A percentile compares a stretch with the other conserved stretches of the same genome.
Conservation (phyloP, 1,140 invertebrate genomes). For the Papilio dardanus region DNA sequence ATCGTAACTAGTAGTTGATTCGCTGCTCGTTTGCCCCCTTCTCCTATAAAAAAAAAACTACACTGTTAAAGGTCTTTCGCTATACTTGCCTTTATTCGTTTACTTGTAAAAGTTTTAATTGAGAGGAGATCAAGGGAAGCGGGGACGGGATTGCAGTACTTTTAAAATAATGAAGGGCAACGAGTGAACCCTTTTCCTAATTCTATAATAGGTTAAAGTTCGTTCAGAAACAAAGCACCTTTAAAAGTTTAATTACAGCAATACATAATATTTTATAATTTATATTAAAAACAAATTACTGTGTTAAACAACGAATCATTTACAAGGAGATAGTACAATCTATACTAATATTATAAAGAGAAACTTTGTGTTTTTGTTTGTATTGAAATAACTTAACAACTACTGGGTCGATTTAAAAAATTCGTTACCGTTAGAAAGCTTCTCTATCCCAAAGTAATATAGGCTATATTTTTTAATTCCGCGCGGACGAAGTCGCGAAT, state of each 20-base stretch:
- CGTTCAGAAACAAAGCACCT: slow-evolving; percentile 13
- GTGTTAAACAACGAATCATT: neutral
- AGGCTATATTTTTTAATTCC: too few relatives aligned
- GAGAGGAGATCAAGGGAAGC: slow-evolving; percentile 20
- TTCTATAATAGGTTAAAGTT: slow-evolving; percentile 24
- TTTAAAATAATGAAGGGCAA: slow-evolving; percentile 32
- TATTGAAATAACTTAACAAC: too few relatives aligned
- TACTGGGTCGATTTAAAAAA: too few relatives aligned
- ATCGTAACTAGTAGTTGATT: too few relatives aligned
- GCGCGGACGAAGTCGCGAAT: too few relatives aligned
- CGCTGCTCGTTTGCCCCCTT: too few relatives aligned
- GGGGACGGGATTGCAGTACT: slow-evolving; percentile 25
- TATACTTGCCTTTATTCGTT: slow-evolving; percentile 23
- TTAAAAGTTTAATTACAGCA: slow-evolving; percentile 9
- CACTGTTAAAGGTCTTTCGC: slow-evolving; percentile 1
- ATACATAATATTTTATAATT: neutral
- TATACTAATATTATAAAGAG: too few relatives aligned
- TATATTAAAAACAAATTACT: neutral
- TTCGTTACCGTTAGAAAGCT: too few relatives aligned
- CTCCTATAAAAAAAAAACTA: too few relatives aligned
- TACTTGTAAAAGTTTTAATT: slow-evolving; percentile 31
- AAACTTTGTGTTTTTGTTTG: too few relatives aligned
- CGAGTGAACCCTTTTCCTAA: slow-evolving; percentile 21
- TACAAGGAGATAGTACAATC: neutral
- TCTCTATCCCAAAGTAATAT: too few relatives aligned